These are phyloP conservation scores for Trematocara marginatum DNA, from an alignment of 2,113 vertebrate species.

Conservation along the genomic window DNA sequence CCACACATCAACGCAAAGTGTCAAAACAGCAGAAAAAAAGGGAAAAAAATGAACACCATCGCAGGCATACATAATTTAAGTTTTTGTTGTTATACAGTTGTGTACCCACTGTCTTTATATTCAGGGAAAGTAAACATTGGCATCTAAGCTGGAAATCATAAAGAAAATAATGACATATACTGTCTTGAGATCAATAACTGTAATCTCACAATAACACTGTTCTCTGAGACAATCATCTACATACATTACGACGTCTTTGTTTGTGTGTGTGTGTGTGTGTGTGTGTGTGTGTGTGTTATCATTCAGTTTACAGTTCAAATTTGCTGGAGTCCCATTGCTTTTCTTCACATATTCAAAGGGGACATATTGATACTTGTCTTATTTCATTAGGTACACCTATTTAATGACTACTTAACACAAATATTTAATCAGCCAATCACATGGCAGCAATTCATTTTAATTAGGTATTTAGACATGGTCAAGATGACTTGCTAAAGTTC, in stretches of 20 bases:
- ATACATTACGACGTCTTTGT: not conserved
- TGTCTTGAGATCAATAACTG: not conserved
- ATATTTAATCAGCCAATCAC: not conserved
- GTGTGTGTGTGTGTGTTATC: not conserved
- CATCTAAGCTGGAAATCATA: not conserved
- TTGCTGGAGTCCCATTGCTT: not conserved
- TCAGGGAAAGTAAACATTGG: not conserved
- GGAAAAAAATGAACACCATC: not conserved
- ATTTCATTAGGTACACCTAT: not conserved
- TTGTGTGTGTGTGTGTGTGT: not conserved
- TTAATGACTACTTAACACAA: not conserved
- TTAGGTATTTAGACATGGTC: not conserved
- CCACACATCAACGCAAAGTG: not conserved
- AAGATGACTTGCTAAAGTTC: not conserved
- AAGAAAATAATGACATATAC: not conserved
- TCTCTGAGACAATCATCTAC: not conserved
- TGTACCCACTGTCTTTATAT: not conserved
- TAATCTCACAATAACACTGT: not conserved
- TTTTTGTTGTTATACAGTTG: not conserved
- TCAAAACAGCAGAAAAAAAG: not conserved
- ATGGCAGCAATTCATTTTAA: fast-evolving
- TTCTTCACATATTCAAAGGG: not conserved
- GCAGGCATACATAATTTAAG: not conserved
- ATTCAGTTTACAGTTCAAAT: not conserved
- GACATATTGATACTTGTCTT: not conserved